Base-by-base conservation (phyloP, 1,140 invertebrate species). In the Battus philenor region DNA sequence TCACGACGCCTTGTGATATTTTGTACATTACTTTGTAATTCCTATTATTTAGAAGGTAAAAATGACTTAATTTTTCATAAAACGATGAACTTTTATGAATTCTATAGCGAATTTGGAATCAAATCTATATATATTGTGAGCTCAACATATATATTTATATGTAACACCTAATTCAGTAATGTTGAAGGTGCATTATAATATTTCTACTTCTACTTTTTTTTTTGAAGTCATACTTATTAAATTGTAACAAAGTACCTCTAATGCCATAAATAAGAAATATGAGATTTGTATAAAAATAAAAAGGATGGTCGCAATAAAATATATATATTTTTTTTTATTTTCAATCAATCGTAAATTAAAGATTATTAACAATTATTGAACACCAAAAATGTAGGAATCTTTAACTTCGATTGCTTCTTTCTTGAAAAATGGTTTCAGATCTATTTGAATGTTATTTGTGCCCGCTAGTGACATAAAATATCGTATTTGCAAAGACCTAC, bases 11-110 rank as follows among this genome's bases (percentile, higher is more conserved):
- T 39, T 39, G 36, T 39, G 36, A 39, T 39, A 39, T 39, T 39
- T 39, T 39, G 36, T 39, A 39, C 36, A 39, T 39, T 39, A 16
- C 12, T 26, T 39, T 26, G 4, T 39, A 16, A 24, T 39, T 38
- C 7, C 15, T 39, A 39, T 26, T 22, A 8, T 24, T 2, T 9
- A 9, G 24, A 10, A 9, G 10, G 24, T 2, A 27, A 27, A 9
- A 27, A 27, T 6, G 8, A 27, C 2, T 8, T 9, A 27, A 10
- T 9, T 9, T 10, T 8, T 1, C 10, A 8, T 10, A 27, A 27
- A 27, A 27, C n/a, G n/a, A 10, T 9, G n/a, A 27, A 7, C 1
- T 27, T 1, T 27, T 9, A 27, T 27, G 8, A 9, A 1, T 27
- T 8, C 24, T 9, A 27, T 27, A 2, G 24, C 10, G 10, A 9